Percentiles rank a stretch among this genome's conserved stretches.
Evolutionary conservation across 2,888 invertebrate genomes (phyloP).

Genomic region (Artemia sp.): DNA sequence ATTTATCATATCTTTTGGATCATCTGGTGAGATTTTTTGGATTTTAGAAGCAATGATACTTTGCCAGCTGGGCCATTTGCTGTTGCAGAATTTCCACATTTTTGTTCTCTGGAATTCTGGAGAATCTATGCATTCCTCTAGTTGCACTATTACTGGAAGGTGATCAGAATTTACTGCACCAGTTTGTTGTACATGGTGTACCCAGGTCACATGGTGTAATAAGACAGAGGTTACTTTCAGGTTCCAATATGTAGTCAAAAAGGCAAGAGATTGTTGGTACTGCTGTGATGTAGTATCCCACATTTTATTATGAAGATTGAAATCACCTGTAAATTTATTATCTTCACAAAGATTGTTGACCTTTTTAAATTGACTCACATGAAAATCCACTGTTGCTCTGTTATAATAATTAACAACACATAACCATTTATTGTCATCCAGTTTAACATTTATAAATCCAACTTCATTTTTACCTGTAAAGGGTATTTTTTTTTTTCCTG

Average conservation of each 20-base stretch:
- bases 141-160: not conserved
- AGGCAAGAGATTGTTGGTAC: not conserved
- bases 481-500: not conserved
- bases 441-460: not conserved
- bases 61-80: no score
- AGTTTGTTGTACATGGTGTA: not conserved
- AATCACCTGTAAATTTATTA: slow-evolving; percentile 5
- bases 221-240: not conserved
- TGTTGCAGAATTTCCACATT: no score
- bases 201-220: slow-evolving; percentile 7
- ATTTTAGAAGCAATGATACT: not conserved
- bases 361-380: slow-evolving; percentile 6
- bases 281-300: not conserved
- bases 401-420: not conserved
- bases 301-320: slow-evolving; percentile 1
- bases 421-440: not conserved
- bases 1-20: not conserved
- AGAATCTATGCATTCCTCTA: not conserved
- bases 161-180: not conserved
- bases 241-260: not conserved
- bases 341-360: not conserved
- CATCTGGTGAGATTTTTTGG: not conserved
- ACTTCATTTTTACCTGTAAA: slow-evolving; percentile 8
- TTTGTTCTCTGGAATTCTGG: not conserved
- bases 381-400: not conserved